Evolutionary conservation across 35 echinoderm and acorn worm genomes (phyloP), one percentile per base, ranked within the genome.

Genomic region (Lytechinus variegatus): DNA sequence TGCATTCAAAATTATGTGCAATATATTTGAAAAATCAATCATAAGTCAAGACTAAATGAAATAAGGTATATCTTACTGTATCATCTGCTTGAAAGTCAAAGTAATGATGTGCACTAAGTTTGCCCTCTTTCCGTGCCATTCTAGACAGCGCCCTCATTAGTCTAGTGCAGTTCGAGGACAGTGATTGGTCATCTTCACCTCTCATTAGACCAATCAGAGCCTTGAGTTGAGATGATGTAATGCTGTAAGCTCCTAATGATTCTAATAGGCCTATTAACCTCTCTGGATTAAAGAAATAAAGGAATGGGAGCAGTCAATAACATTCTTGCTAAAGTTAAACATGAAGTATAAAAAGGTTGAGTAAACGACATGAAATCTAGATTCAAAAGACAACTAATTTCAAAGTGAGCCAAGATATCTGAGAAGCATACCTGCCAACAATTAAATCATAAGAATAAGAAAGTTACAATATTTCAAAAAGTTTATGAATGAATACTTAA

Each of bases 71-170:
- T 96, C 98, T 96, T 94, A 99, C 98, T 56, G 98, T 94, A 27
- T 96, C 54, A 89, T 96, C 94, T 13, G 97, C 96, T 96, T 99
- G 97, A 53, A 99, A 98, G 66, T 99, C 97, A 98, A 99, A 99
- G 95, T 99, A 99, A 54, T 99, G 98, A 89, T 97, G 97, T 0
- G 98, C 97, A 54, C 98, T 97, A 11, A 95, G 52, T 66, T 97
- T 96, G 87, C 95, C 97, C 88, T 98, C 98, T 89, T 97, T 99
- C 28, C 98, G 92, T 5, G 98, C 98, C 94, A 99, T 99, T 13
- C 94, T 95, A 6, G 98, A 99, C 52, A 98, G 89, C 9, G 89
- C 95, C 89, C 97, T 96, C 98, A 99, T 99, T 27, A 98, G 92
- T 24, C 95, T 94, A 9, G 94, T 96, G 61, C 97, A 98, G 12